phyloP scores from a whole-genome alignment of 1,140 invertebrate species.

The Drosophila saltans region DNA sequence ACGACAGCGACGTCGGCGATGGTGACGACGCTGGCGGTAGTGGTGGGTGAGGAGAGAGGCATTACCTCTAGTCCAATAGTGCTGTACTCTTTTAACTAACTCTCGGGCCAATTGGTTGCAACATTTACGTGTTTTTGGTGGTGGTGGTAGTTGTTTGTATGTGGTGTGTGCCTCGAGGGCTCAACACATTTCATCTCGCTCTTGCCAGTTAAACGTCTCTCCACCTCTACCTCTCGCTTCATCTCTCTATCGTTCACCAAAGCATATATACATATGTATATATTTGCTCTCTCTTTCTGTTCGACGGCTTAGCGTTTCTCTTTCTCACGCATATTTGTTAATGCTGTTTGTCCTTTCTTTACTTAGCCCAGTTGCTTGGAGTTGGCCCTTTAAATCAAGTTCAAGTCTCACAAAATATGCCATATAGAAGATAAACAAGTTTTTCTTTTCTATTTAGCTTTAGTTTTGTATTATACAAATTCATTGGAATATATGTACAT shows the following conservation, averaged over 20 bases:
- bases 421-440: not conserved
- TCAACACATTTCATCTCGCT: constrained; percentile 49
- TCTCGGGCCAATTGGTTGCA: not conserved
- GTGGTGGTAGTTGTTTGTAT: constrained; percentile 18
- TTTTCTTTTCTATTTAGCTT: not conserved
- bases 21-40: not conserved
- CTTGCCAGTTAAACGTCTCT: constrained; percentile 4
- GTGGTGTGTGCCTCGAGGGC: constrained; percentile 25
- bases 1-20: constrained; percentile 18
- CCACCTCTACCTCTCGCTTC: not conserved
- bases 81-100: constrained; percentile 44
- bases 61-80: not conserved
- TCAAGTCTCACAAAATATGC: constrained; percentile 18
- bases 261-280: not conserved
- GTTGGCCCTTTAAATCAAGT: constrained; percentile 18
- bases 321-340: not conserved
- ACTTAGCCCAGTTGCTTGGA: constrained; percentile 2
- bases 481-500: too few species aligned
- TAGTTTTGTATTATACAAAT: too few species aligned
- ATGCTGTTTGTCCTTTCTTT: not conserved
- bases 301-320: not conserved
- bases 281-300: not conserved
- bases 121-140: constrained; percentile 7
- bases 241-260: not conserved
- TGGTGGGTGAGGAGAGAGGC: constrained; percentile 13